These are phyloP conservation scores for Malacoraja senta DNA, from an alignment of 2,797 vertebrate genomes.

Conservation along the genomic window DNA sequence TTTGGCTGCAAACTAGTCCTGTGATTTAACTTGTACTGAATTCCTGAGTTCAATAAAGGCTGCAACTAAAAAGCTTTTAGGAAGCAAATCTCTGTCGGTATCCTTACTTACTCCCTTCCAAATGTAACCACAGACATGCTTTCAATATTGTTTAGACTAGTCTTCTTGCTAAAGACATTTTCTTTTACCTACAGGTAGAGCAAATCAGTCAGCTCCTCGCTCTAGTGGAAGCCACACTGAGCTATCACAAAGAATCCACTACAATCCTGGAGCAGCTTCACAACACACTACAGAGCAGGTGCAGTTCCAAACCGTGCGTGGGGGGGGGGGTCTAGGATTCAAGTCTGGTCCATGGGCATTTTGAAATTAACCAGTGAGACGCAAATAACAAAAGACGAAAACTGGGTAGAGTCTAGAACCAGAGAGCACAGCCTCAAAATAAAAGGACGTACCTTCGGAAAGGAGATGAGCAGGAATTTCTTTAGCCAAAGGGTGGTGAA, in stretches of 20 bases:
- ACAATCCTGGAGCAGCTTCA: constrained; percentile 79
- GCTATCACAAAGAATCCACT: constrained; percentile 76
- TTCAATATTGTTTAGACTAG: neutral
- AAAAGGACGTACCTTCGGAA: too few species aligned
- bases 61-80: neutral
- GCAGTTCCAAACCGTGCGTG: constrained; percentile 40
- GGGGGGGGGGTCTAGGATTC: neutral
- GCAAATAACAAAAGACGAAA: neutral
- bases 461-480: too few species aligned
- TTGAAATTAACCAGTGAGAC: neutral
- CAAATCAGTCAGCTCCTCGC: constrained; percentile 82
- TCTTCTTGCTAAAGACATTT: neutral
- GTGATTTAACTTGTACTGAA: neutral
- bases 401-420: too few species aligned
- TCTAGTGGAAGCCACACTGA: constrained; percentile 72
- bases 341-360: neutral
- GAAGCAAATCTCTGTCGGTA: neutral
- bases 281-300: constrained; percentile 73
- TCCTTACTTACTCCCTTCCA: neutral
- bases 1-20: neutral
- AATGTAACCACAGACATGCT: neutral
- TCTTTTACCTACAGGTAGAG: constrained; percentile 66
- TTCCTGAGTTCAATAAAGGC: neutral
- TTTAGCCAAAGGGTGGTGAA: too few species aligned
- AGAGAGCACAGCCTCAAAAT: too few species aligned